Conservation (phyloP, 2,888 invertebrate genomes). For the Minunthozetes semirufus region DNA sequence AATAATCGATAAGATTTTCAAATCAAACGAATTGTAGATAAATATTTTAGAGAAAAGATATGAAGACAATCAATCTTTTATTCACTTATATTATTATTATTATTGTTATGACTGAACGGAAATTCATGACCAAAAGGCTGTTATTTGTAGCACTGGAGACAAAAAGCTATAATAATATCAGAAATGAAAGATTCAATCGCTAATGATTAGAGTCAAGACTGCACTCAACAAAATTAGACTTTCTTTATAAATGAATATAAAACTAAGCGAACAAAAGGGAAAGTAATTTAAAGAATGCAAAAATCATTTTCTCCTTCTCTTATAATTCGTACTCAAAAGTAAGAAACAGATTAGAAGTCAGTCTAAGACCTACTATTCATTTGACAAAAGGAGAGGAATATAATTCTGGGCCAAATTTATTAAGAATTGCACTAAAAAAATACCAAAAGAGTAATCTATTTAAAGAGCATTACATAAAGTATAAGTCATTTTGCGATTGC, state of each 20-base stretch:
- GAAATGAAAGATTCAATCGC: background rate
- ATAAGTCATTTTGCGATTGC: background rate
- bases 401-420: background rate
- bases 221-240: conserved; percentile 16
- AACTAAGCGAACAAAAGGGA: background rate
- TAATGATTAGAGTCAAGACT: background rate
- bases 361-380: background rate
- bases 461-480: background rate
- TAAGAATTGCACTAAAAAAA: background rate
- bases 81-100: background rate
- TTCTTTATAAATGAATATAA: background rate
- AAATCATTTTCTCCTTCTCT: background rate
- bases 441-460: background rate
- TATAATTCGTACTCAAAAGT: conserved; percentile 1
- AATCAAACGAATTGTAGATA: background rate
- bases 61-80: background rate
- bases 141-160: background rate
- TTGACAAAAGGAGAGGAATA: background rate
- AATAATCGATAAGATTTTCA: background rate
- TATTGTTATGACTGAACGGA: no score
- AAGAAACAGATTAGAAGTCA: background rate
- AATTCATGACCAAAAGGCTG: background rate
- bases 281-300: conserved; percentile 2
- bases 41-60: background rate
- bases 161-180: background rate